Evolutionary conservation across 2,113 vertebrate species (phyloP).

Genomic region (Dissostichus mawsoni): DNA sequence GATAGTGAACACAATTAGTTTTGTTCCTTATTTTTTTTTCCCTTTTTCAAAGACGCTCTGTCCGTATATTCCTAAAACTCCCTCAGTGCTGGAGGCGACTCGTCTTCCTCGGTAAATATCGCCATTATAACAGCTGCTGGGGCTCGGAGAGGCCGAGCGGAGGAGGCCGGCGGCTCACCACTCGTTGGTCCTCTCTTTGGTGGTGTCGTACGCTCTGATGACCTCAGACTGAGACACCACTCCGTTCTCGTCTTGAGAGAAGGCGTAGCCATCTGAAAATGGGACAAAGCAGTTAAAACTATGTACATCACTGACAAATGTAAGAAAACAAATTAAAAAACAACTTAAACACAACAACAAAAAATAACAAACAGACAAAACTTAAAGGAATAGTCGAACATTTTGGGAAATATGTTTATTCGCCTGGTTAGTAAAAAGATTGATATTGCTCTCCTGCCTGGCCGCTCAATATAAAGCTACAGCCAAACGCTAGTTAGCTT

Average conservation of each 20-base stretch:
- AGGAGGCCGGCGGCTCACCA: constrained; percentile 87
- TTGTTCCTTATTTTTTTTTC: constrained; percentile 53
- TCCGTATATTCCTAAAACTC: constrained; percentile 38
- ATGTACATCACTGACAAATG: not conserved
- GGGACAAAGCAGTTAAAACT: not conserved
- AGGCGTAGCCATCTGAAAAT: constrained; percentile 94
- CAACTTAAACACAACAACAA: constrained; percentile 28
- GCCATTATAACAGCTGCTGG: constrained; percentile 42
- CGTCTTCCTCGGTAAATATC: constrained; percentile 40
- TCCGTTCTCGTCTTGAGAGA: constrained; percentile 99
- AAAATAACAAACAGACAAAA: not conserved
- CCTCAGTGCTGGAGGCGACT: constrained; percentile 49
- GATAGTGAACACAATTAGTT: constrained; percentile 69
- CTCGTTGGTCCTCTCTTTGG: constrained; percentile 93
- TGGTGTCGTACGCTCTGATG: constrained; percentile 97
- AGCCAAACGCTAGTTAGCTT: not conserved
- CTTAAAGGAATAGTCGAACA: constrained; percentile 1
- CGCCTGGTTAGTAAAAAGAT: not conserved
- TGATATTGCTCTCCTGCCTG: not conserved
- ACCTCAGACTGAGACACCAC: constrained; percentile 99
- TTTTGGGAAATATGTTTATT: constrained; percentile 23
- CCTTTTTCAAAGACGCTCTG: constrained; percentile 40
- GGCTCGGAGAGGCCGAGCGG: constrained; percentile 50
- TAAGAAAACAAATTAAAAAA: not conserved
- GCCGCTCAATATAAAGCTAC: not conserved